Evolutionary conservation across 23 tunicate genomes (phyloP), one percentile per base, ranked within the genome.

Genomic region (Ascidia mentula): DNA sequence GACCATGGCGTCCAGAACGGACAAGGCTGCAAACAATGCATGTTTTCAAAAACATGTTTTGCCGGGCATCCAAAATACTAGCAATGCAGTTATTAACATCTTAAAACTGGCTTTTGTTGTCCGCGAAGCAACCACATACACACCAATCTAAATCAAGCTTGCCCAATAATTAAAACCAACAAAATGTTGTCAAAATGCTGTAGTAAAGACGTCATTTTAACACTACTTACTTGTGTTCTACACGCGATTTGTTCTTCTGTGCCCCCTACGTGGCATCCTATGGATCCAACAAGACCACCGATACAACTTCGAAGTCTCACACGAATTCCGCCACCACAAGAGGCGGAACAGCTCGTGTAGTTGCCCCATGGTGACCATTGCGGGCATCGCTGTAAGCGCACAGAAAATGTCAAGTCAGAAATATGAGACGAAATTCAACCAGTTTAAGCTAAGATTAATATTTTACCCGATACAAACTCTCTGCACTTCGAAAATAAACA

Each of bases 1-100:
- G 77, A 37, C 96, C 96, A 90, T 42, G 77, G 72, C 9, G 86
- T 38, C 89, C 89, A 85, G 65, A 42, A 85, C 36, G 89, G 90
- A 46, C 96, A 90, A 33, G 77, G 70, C 84, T 90, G 65, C 13
- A 9, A 53, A 53, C 53, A 42, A 9, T 42, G 12, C 53, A 42
- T 9, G 15, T 9, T 42, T 42, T 42, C 12, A 42, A 53, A n/a
- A n/a, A n/a, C n/a, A n/a, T n/a, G n/a, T n/a, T n/a, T n/a, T n/a
- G n/a, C n/a, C n/a, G n/a, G n/a, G n/a, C n/a, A n/a, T n/a, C n/a
- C n/a, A n/a, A n/a, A n/a, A n/a, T n/a, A n/a, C n/a, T n/a, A n/a
- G n/a, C n/a, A n/a, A n/a, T n/a, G n/a, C n/a, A n/a, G n/a, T n/a
- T n/a, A n/a, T n/a, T n/a, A n/a, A n/a, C n/a, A n/a, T n/a, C n/a